phyloP scores from a whole-genome alignment of 2,888 invertebrate genomes.

The Drosophila colorata region DNA sequence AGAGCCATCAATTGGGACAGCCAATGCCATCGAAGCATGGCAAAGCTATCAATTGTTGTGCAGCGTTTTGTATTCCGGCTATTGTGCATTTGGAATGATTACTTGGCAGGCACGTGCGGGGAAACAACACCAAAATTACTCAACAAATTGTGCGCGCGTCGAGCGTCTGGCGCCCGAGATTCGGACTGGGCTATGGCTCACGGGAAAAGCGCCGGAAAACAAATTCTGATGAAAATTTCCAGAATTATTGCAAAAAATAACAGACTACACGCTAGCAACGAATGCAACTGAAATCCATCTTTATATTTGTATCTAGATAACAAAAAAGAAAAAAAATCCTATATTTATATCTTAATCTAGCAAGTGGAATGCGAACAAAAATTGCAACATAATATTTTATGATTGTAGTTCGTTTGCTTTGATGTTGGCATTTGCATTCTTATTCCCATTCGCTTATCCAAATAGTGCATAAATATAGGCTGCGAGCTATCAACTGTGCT shows the following conservation, averaged over 20 bases:
- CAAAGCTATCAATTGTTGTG: constrained; percentile 58
- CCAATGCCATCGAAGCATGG: constrained; percentile 34
- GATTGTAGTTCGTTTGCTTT: neutral
- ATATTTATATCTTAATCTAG: constrained; percentile 6
- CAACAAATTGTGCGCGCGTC: constrained; percentile 40
- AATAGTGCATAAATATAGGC: constrained; percentile 73
- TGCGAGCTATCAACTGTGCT: constrained; percentile 38
- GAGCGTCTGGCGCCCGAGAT: constrained; percentile 6
- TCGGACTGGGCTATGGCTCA: constrained; percentile 15
- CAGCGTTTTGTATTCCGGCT: constrained; percentile 36
- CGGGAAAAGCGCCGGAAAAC: constrained; percentile 38
- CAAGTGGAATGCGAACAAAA: neutral
- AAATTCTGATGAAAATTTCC: constrained; percentile 49
- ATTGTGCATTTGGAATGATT: constrained; percentile 73
- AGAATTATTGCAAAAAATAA: constrained; percentile 40
- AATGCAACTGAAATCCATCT: constrained; percentile 1
- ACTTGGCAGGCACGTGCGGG: constrained; percentile 31
- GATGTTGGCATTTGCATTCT: neutral
- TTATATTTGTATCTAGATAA: constrained; percentile 7
- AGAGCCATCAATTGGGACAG: constrained; percentile 2
- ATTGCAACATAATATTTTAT: neutral
- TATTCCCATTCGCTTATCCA: neutral
- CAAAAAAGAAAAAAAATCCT: neutral
- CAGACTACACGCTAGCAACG: neutral
- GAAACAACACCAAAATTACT: constrained; percentile 58